A percentile compares a stretch with the other conserved stretches of the same genome.
phyloP scores from a whole-genome alignment of 2,888 invertebrate genomes.

The Euplexia lucipara region DNA sequence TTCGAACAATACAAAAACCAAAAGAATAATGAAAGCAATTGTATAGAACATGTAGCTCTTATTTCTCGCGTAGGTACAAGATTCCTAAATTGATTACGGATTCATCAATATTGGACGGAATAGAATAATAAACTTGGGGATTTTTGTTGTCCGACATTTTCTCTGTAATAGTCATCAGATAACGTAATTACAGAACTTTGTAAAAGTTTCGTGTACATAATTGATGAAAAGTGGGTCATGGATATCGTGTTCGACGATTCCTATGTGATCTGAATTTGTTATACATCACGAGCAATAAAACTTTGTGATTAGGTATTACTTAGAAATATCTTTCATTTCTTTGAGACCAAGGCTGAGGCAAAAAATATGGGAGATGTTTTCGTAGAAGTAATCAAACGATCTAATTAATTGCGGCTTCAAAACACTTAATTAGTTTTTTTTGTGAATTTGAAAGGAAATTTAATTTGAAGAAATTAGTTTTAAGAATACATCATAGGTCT shows the following conservation, averaged over 20 bases:
- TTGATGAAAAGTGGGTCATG: slow-evolving; percentile 56
- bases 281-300: slow-evolving; percentile 49
- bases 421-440: slow-evolving; percentile 22
- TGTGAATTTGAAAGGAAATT: not conserved
- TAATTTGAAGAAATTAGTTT: not conserved
- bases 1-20: slow-evolving; percentile 8
- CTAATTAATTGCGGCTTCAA: slow-evolving; percentile 5
- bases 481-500: too few species aligned
- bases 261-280: slow-evolving; percentile 61
- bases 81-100: slow-evolving; percentile 36
- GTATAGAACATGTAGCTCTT: not conserved
- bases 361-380: not conserved
- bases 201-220: slow-evolving; percentile 53
- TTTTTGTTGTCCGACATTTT: slow-evolving; percentile 43
- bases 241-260: slow-evolving; percentile 43
- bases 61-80: slow-evolving; percentile 9
- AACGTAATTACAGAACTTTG: slow-evolving; percentile 61
- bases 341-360: not conserved
- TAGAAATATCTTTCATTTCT: slow-evolving; percentile 24
- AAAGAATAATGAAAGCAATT: slow-evolving; percentile 11
- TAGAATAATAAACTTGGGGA: slow-evolving; percentile 36
- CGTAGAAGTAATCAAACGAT: slow-evolving; percentile 6
- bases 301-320: slow-evolving; percentile 43
- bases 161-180: slow-evolving; percentile 49
- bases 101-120: slow-evolving; percentile 27